Conservation (phyloP, 2,888 invertebrate species). For the Alentia gelatinosa region DNA sequence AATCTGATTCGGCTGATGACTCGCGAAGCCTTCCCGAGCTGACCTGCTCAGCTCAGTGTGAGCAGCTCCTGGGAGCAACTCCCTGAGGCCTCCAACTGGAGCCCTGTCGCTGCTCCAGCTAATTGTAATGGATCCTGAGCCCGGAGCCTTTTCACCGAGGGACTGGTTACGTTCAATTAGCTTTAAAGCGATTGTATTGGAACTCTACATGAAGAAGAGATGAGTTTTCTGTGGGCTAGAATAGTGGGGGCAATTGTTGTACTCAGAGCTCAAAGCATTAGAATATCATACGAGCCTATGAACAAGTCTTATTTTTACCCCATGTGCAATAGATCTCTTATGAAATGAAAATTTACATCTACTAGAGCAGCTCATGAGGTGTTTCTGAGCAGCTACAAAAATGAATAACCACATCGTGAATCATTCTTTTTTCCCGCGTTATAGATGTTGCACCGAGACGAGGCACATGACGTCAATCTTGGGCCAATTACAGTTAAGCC, state of each 20-base stretch:
- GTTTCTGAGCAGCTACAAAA: no score
- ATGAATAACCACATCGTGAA: no score
- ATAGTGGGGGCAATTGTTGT: neutral
- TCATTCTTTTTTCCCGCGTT: no score
- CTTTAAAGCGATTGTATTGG: neutral
- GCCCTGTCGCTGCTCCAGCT: neutral
- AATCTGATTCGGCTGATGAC: neutral
- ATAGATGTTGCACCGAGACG: neutral
- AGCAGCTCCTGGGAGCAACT: neutral
- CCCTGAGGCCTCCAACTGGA: neutral
- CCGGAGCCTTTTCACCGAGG: neutral
- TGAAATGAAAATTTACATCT: neutral
- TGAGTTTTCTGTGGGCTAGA: neutral
- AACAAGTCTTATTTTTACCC: neutral
- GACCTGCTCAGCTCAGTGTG: neutral
- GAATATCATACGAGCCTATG: no score
- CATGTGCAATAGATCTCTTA: neutral
- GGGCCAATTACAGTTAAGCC: neutral
- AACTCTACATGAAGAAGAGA: neutral
- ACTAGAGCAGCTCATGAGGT: no score
- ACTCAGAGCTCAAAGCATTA: neutral
- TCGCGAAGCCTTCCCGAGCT: neutral
- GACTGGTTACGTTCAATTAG: neutral
- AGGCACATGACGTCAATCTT: neutral
- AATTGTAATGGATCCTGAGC: constrained; percentile 11